Conservation (phyloP, 2,113 vertebrate species). For the Bubalus kerabau region DNA sequence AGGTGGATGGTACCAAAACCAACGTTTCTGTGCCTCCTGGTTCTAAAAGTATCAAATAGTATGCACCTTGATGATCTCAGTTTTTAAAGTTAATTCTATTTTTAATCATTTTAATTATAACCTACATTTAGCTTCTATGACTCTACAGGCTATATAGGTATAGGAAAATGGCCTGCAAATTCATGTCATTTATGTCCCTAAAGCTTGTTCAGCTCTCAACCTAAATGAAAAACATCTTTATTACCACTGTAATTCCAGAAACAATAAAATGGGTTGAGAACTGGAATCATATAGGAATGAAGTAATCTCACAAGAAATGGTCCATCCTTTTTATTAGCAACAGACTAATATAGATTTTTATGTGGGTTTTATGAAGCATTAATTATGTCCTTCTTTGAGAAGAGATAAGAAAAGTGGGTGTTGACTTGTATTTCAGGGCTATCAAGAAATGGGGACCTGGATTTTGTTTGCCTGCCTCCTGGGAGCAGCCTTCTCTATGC, state of each 20-base stretch:
- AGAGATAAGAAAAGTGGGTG: not conserved
- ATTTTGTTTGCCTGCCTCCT: constrained; percentile 67
- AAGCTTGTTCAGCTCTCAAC: not conserved
- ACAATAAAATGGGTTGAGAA: not conserved
- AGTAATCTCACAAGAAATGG: not conserved
- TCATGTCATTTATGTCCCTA: constrained; percentile 14
- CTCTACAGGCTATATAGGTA: constrained; percentile 19
- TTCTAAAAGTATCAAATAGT: not conserved
- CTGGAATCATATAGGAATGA: constrained; percentile 1
- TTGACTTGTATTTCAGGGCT: constrained; percentile 34
- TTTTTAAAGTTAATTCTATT: not conserved
- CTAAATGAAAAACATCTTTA: constrained; percentile 49
- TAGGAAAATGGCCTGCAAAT: constrained; percentile 21
- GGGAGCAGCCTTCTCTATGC: constrained; percentile 50
- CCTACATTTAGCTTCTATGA: constrained; percentile 51
- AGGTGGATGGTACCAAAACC: not conserved
- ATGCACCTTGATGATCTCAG: not conserved
- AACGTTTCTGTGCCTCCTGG: constrained; percentile 2
- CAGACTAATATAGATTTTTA: not conserved
- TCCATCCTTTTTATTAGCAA: not conserved
- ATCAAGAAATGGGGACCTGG: constrained; percentile 61
- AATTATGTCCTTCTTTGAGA: not conserved
- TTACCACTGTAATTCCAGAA: constrained; percentile 29
- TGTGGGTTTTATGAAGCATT: not conserved
- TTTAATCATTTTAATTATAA: constrained; percentile 47